Evolutionary conservation across 2,797 vertebrate species (phyloP), one percentile per base, ranked within the genome.

Genomic region (Sciurus carolinensis): DNA sequence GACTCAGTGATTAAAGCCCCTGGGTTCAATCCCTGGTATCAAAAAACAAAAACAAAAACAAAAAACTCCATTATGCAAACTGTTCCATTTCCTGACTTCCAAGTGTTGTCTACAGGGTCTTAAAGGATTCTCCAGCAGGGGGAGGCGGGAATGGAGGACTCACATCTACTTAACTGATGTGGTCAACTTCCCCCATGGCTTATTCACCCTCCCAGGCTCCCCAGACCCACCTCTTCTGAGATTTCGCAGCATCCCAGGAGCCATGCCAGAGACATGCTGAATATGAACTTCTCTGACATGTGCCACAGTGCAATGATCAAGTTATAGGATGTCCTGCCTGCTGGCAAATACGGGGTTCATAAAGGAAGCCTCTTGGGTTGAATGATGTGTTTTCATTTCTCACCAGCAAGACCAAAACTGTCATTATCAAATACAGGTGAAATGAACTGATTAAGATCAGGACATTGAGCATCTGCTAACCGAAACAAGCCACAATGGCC

Each of bases 341-440:
- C 59, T 64, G 15, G 71, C 69, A 82, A 88, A 30, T n/a, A 52
- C 14, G n/a, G 5, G 57, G 3, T 33, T 95, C 1, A 3, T n/a
- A 18, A 83, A 30, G 39, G 62, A 80, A 42, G 1, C 5, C 62
- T 66, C 52, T 82, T 3, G 20, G n/a, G 76, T 30, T 30, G 3
- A 44, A 33, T 36, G n/a, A 5, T 15, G 50, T 62, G 62, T 66
- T 47, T 95, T 95, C 52, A 59, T 73, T 91, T 93, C 67, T 89
- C 14, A 71, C 39, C 30, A 84, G 22, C 2, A 36, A 57, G n/a
- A 95, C n/a, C 3, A 83, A 47, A 20, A n/a, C 59, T 30, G 17
- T 81, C 72, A 44, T 64, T 42, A 30, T 44, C 39, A 90, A 14
- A 14, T 42, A 14, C 5, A 42, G 30, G 75, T 93, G 72, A 92